Percentiles rank a stretch among this genome's conserved stretches.
Conservation (phyloP, 2,888 invertebrate species). For the Mythimna vitellina region DNA sequence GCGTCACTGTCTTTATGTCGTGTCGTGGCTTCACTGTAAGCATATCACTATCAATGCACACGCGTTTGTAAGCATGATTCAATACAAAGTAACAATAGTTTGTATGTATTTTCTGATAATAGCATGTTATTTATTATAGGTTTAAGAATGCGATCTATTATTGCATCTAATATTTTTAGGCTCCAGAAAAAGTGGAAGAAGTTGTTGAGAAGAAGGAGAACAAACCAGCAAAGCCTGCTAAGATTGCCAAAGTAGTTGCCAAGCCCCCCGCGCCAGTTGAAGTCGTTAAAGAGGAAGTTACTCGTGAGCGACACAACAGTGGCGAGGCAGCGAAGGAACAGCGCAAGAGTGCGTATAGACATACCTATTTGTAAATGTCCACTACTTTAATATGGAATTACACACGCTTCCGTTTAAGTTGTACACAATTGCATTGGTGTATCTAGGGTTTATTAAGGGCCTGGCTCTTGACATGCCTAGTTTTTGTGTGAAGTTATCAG, state of each 20-base stretch:
- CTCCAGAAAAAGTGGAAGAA: constrained; percentile 82
- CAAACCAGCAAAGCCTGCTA: constrained; percentile 74
- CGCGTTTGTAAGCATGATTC: constrained; percentile 47
- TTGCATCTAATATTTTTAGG: constrained; percentile 62
- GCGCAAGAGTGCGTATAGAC: constrained; percentile 78
- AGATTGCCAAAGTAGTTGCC: constrained; percentile 68
- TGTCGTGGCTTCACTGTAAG: constrained; percentile 44
- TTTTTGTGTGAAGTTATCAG: too few relatives aligned
- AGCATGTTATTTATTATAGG: constrained; percentile 55
- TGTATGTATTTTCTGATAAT: constrained; percentile 36
- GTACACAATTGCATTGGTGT: neutral
- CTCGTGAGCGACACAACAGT: constrained; percentile 76
- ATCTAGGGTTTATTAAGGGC: too few relatives aligned
- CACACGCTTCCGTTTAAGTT: neutral
- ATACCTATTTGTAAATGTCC: neutral
- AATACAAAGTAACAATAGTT: constrained; percentile 49
- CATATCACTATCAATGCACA: constrained; percentile 51
- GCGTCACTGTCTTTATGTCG: constrained; percentile 32
- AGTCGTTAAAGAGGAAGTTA: constrained; percentile 75
- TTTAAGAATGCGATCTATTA: constrained; percentile 7
- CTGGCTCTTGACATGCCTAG: too few relatives aligned
- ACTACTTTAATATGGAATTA: neutral
- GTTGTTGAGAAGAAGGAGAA: constrained; percentile 78
- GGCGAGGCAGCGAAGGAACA: constrained; percentile 84
- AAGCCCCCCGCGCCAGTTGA: constrained; percentile 73